Evolutionary conservation across 2,888 invertebrate genomes (phyloP).

Genomic region (Drosophila tanythrix): DNA sequence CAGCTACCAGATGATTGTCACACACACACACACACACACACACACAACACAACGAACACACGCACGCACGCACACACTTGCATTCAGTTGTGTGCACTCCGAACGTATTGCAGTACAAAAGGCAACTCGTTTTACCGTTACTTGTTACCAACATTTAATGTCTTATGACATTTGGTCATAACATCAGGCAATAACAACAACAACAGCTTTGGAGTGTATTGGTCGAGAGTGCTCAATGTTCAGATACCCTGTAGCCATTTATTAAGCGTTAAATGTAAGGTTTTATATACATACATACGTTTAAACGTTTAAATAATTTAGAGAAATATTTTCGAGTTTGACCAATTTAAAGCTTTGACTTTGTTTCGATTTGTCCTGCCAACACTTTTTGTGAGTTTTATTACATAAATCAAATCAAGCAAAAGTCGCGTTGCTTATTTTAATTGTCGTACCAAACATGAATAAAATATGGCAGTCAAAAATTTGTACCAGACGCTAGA

Average conservation of each 20-base stretch:
- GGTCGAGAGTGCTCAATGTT: neutral
- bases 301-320: too few species aligned
- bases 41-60: conserved; percentile 15
- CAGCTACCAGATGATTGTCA: conserved; percentile 38
- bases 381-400: too few species aligned
- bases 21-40: conserved; percentile 30
- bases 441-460: too few species aligned
- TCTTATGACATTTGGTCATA: conserved; percentile 73
- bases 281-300: neutral
- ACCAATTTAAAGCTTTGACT: too few species aligned
- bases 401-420: too few species aligned
- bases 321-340: too few species aligned
- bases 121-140: conserved; percentile 27
- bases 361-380: too few species aligned
- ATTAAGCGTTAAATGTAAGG: neutral
- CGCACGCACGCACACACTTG: conserved; percentile 10
- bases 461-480: too few species aligned
- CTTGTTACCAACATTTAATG: conserved; percentile 59
- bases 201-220: neutral
- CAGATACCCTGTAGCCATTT: neutral
- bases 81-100: neutral
- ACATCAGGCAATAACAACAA: conserved; percentile 31
- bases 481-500: rapidly evolving
- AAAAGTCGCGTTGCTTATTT: too few species aligned
- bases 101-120: conserved; percentile 27